These are phyloP conservation scores for Umimayanthus kanabou DNA, from an alignment of 92 coral and sea anemone genomes.

Conservation along the genomic window DNA sequence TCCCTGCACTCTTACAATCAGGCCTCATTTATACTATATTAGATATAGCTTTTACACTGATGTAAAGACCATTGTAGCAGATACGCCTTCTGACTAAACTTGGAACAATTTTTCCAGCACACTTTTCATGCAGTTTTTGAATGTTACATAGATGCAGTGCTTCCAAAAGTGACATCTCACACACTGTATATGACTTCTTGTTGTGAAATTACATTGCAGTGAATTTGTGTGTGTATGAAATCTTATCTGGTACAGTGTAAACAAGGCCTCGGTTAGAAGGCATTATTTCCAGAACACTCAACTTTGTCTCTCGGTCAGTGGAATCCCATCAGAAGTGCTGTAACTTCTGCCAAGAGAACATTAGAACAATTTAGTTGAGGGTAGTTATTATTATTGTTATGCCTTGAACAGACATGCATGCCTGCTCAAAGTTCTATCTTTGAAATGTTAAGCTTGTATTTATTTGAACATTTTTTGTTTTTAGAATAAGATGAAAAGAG, in stretches of 20 bases:
- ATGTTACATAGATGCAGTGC: no score
- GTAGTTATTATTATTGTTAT: neutral
- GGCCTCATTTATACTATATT: no score
- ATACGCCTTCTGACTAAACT: no score
- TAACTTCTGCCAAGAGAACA: conserved; percentile 48
- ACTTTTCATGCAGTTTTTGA: no score
- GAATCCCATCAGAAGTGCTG: conserved; percentile 50
- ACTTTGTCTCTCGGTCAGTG: conserved; percentile 40
- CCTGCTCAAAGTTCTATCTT: neutral
- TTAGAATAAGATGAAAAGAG: neutral
- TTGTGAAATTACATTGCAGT: no score
- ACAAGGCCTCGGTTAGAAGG: neutral
- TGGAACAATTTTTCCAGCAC: no score
- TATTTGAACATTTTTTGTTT: neutral
- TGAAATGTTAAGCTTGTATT: neutral
- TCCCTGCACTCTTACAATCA: conserved; percentile 19
- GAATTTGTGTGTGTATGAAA: no score
- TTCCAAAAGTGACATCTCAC: no score
- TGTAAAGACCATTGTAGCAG: no score
- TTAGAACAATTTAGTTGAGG: conserved; percentile 33
- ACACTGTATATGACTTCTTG: no score
- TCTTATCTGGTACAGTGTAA: no score
- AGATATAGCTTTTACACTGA: no score
- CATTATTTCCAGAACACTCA: conserved; percentile 37
- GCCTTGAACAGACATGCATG: neutral